phyloP scores from a whole-genome alignment of 2,888 invertebrate species.

The Harpagoxenus sublaevis region DNA sequence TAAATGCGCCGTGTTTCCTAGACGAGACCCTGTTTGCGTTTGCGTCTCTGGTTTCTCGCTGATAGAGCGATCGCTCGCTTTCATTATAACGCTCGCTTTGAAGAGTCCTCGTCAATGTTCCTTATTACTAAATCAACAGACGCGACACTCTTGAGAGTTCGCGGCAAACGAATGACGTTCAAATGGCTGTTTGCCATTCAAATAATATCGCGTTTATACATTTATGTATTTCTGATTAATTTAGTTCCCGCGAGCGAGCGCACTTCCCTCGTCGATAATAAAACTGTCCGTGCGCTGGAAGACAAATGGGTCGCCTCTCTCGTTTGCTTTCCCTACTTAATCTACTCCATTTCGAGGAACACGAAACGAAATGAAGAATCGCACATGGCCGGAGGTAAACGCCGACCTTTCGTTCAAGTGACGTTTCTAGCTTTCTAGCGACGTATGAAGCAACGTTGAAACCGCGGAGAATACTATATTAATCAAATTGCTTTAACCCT shows the following conservation, averaged over 20 bases:
- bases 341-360: conserved; percentile 16
- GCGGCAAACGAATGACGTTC: background rate
- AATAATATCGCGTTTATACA: background rate
- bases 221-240: background rate
- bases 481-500: conserved; percentile 25
- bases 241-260: background rate
- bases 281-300: background rate
- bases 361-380: conserved; percentile 18
- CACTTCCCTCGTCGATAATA: background rate
- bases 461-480: background rate
- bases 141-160: background rate
- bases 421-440: conserved; percentile 37
- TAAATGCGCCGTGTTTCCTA: conserved; percentile 38
- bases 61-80: conserved; percentile 22
- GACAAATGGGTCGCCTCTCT: background rate
- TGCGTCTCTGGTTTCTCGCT: conserved; percentile 29
- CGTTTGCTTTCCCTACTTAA: conserved; percentile 32
- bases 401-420: conserved; percentile 34
- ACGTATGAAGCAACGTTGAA: conserved; percentile 10
- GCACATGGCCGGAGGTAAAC: conserved; percentile 38
- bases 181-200: background rate
- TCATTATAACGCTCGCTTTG: conserved; percentile 4
- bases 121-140: conserved; percentile 21
- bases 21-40: conserved; percentile 20
- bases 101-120: conserved; percentile 5